Base-by-base conservation (phyloP, 2,113 vertebrate genomes). In the Dasyornis broadbenti region DNA sequence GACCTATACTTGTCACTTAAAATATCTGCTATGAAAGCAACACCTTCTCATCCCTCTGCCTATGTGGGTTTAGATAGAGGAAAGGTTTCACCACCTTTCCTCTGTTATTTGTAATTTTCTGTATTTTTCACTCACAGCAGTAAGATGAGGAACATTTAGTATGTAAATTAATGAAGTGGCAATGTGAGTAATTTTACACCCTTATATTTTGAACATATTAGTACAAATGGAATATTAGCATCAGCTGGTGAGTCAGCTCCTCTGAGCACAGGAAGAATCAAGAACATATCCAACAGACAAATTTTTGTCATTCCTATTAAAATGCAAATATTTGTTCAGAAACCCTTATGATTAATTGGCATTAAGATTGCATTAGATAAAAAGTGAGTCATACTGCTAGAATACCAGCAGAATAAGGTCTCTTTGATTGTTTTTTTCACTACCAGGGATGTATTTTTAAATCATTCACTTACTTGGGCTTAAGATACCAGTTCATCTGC, bases 301-400 rank as follows among this genome's bases (percentile, higher is more conserved):
- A 89, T 89, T 94, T 86, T 24, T 85, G 63, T 45, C 40, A 28
- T 91, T 90, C 82, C 60, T 92, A 89, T 76, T 87, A 83, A 89
- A 94, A 93, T 89, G 54, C 40, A 93, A 90, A 86, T 96, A 95
- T 97, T 96, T 95, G 35, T 79, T 73, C 50, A 92, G 40, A 91
- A 90, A 68, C 23, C 20, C 40, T 61, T 68, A 82, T 44, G 71
- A 89, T 86, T 91, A 80, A 84, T 61, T 95, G 44, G 8, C 68
- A 86, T 65, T 57, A 95, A 88, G 68, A 90, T 81, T 70, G 28
- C 28, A 89, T 70, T 72, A 85, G 59, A 10, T 66, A 64, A 94
- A 96, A 94, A 81, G 82, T 81, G 27, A 96, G 63, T 94, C 91
- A 89, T 35, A 45, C 52, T 47, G 35, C 14, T 79, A 70, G 35